Conservation (phyloP, 1,140 invertebrate genomes). For the Mesaphorura yosii region DNA sequence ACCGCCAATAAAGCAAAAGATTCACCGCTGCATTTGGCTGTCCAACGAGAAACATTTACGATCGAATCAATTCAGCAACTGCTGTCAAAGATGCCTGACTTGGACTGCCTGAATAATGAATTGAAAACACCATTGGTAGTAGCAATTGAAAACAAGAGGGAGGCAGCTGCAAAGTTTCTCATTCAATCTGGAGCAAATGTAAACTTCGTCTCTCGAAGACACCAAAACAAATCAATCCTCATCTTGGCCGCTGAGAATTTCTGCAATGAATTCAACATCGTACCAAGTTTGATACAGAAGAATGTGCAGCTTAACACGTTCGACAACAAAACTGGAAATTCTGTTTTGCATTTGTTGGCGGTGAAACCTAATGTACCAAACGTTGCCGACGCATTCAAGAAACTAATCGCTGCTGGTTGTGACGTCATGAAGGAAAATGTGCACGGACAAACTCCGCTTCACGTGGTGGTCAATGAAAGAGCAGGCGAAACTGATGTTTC, state of each 20-base stretch:
- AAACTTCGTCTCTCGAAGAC: constrained; percentile 32
- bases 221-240: constrained; percentile 21
- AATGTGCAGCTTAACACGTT: constrained; percentile 29
- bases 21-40: constrained; percentile 16
- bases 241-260: not conserved
- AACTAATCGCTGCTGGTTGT: constrained; percentile 31
- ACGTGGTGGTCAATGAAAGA: constrained; percentile 37
- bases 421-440: constrained; percentile 35
- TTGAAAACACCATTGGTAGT: constrained; percentile 12
- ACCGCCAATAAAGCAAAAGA: constrained; percentile 6
- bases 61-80: not conserved
- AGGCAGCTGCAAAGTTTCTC: constrained; percentile 18
- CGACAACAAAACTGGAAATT: constrained; percentile 30
- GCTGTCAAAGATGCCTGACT: constrained; percentile 6
- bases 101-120: constrained; percentile 14
- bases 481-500: constrained; percentile 34
- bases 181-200: constrained; percentile 35
- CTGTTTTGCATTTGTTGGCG: constrained; percentile 33
- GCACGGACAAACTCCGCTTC: constrained; percentile 35
- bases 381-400: constrained; percentile 27
- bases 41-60: not conserved
- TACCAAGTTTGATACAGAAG: constrained; percentile 22
- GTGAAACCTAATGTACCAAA: constrained; percentile 6
- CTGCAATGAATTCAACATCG: not conserved
- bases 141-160: constrained; percentile 3